Percentiles rank a stretch among this genome's conserved stretches.
Conservation (phyloP, 2,888 invertebrate species). For the Sarcophaga variegata region DNA sequence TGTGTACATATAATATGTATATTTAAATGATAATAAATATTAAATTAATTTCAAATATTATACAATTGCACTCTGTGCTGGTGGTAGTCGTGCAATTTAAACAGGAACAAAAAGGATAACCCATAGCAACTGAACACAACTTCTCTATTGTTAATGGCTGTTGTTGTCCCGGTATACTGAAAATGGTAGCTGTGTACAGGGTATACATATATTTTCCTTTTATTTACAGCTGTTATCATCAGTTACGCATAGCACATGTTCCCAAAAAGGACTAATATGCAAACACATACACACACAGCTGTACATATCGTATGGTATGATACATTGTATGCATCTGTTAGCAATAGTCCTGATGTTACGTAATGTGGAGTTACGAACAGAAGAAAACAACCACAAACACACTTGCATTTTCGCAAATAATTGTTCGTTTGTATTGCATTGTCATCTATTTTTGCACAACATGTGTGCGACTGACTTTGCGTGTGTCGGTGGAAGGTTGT, state of each 20-base stretch:
- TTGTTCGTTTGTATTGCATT: slow-evolving; percentile 54
- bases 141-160: neutral
- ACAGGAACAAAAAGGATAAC: slow-evolving; percentile 12
- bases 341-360: neutral
- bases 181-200: neutral
- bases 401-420: slow-evolving; percentile 56
- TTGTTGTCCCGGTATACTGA: neutral
- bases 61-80: slow-evolving; percentile 13
- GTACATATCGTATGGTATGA: neutral
- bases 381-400: neutral
- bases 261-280: slow-evolving; percentile 27
- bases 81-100: slow-evolving; percentile 23
- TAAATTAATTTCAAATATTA: slow-evolving; percentile 51
- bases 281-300: too few relatives aligned
- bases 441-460: slow-evolving; percentile 46
- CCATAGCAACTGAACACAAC: slow-evolving; percentile 23
- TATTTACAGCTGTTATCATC: slow-evolving; percentile 63
- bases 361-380: neutral
- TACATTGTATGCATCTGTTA: slow-evolving; percentile 23
- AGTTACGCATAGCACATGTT: slow-evolving; percentile 62
- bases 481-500: neutral
- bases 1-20: neutral
- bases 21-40: slow-evolving; percentile 60
- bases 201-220: slow-evolving; percentile 26
- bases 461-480: neutral